phyloP scores from a whole-genome alignment of 2,888 invertebrate species.

The Macrosoma leucophasiata region DNA sequence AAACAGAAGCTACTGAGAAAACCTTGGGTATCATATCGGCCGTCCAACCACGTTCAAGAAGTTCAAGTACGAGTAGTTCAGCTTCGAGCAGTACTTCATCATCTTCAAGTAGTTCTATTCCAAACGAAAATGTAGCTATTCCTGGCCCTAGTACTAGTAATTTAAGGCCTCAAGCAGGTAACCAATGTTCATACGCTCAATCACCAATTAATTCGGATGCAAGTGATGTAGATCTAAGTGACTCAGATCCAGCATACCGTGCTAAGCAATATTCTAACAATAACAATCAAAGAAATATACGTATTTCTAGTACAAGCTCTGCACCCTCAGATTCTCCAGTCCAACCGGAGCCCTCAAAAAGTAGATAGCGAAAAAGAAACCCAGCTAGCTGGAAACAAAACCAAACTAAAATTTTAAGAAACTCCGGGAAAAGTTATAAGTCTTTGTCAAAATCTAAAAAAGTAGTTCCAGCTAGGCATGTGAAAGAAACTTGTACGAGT shows the following conservation, averaged over 20 bases:
- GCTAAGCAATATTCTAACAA: no score
- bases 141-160: constrained; percentile 16
- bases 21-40: no score
- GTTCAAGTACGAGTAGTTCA: no score
- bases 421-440: no score
- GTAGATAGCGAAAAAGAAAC: constrained; percentile 2
- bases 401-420: no score
- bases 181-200: no score
- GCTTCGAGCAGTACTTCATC: no score
- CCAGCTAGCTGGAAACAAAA: background rate
- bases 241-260: constrained; percentile 19
- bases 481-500: constrained; percentile 14
- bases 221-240: constrained; percentile 21
- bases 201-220: no score
- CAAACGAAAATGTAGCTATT: constrained; percentile 15
- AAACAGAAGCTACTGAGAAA: no score
- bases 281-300: no score
- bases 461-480: constrained; percentile 7
- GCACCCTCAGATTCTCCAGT: constrained; percentile 1
- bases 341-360: constrained; percentile 3
- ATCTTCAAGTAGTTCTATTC: constrained; percentile 13
- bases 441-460: no score
- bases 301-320: constrained; percentile 2
- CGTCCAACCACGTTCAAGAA: no score
- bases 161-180: constrained; percentile 15